phyloP scores from a whole-genome alignment of 2,888 invertebrate genomes.

The Chymomyza amoena region DNA sequence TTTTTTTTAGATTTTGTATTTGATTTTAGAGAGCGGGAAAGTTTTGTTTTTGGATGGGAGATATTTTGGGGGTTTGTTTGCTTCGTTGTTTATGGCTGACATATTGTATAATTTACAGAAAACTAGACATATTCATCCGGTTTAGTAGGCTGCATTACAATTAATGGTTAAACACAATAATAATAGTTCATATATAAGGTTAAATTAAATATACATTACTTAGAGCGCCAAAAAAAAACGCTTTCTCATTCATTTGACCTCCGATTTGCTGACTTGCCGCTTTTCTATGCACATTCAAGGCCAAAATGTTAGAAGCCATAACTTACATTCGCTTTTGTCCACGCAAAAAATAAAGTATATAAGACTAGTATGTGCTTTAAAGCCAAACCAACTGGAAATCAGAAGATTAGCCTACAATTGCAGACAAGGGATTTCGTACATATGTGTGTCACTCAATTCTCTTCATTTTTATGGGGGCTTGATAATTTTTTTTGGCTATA shows the following conservation, averaged over 20 bases:
- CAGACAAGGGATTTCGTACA: background rate
- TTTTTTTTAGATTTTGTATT: slow-evolving; percentile 36
- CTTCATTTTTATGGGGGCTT: background rate
- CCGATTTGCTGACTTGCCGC: background rate
- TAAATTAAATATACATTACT: slow-evolving; percentile 11
- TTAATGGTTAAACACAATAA: slow-evolving; percentile 24
- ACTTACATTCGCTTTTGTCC: slow-evolving; percentile 49
- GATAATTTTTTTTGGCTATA: background rate
- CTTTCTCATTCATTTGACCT: slow-evolving; percentile 1
- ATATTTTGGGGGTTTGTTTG: slow-evolving; percentile 13
- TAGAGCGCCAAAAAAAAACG: slow-evolving; percentile 7
- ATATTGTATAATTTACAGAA: slow-evolving; percentile 46
- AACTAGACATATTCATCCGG: slow-evolving; percentile 71
- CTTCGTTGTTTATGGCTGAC: slow-evolving; percentile 32
- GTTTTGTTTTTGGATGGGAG: background rate
- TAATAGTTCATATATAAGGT: slow-evolving; percentile 4
- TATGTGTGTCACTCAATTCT: background rate
- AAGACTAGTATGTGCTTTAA: slow-evolving; percentile 37
- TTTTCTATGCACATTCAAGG: slow-evolving; percentile 37
- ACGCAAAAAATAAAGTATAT: background rate
- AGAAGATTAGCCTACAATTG: slow-evolving; percentile 53
- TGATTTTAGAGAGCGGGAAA: background rate
- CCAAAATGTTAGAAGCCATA: slow-evolving; percentile 33
- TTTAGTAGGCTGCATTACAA: slow-evolving; percentile 55
- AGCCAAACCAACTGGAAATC: slow-evolving; percentile 71